Percentiles rank a stretch among this genome's conserved stretches.
Evolutionary conservation across 2,113 vertebrate species (phyloP).

Genomic region (Chamaea fasciata): DNA sequence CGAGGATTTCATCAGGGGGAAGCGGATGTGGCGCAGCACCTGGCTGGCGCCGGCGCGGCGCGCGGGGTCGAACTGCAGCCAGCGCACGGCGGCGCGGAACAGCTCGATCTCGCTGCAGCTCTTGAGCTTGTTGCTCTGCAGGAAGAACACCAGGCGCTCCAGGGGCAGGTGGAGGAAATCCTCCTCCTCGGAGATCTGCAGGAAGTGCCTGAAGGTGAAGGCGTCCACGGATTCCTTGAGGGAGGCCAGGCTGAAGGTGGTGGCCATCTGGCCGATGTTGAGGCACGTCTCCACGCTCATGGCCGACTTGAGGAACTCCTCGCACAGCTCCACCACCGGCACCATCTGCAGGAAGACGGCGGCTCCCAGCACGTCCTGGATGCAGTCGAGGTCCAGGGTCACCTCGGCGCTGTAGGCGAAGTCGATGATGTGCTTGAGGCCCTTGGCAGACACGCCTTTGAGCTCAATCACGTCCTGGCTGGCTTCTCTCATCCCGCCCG

Average conservation of each 20-base stretch:
- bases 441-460: slow-evolving; percentile 89
- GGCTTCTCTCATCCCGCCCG: slow-evolving; percentile 93
- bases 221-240: slow-evolving; percentile 91
- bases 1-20: slow-evolving; percentile 91
- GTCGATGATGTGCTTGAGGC: slow-evolving; percentile 93
- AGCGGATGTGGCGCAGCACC: slow-evolving; percentile 92
- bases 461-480: slow-evolving; percentile 90
- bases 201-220: slow-evolving; percentile 94
- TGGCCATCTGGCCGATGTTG: slow-evolving; percentile 97
- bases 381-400: slow-evolving; percentile 92
- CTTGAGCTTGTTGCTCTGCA: slow-evolving; percentile 93
- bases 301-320: slow-evolving; percentile 95
- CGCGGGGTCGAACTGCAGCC: slow-evolving; percentile 83
- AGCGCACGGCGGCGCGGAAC: slow-evolving; percentile 87
- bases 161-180: slow-evolving; percentile 94
- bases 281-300: slow-evolving; percentile 98
- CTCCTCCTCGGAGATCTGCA: slow-evolving; percentile 92
- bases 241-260: slow-evolving; percentile 91
- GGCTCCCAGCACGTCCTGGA: slow-evolving; percentile 95
- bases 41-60: slow-evolving; percentile 80
- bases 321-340: slow-evolving; percentile 93
- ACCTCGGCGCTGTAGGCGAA: slow-evolving; percentile 97
- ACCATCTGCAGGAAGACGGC: slow-evolving; percentile 98
- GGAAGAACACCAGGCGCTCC: slow-evolving; percentile 92
- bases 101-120: slow-evolving; percentile 92